Percentiles rank a stretch among this genome's conserved stretches.
These are phyloP conservation scores for Pseudomyrmex flavicornis DNA, from an alignment of 1,140 invertebrate genomes.

Conservation along the genomic window DNA sequence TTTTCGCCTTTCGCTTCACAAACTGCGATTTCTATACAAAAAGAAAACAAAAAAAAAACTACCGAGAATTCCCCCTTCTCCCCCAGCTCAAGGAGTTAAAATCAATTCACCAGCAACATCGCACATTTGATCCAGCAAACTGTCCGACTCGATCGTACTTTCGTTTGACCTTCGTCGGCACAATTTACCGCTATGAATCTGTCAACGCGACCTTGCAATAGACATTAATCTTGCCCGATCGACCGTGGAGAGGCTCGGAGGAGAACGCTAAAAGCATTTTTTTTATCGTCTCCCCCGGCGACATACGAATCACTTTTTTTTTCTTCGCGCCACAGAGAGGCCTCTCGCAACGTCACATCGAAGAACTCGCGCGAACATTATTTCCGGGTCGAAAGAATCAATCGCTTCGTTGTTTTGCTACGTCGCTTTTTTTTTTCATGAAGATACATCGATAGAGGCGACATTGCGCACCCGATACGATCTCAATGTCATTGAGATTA, in stretches of 20 bases:
- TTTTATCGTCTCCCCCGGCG: slow-evolving; percentile 10
- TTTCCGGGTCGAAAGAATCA: slow-evolving; percentile 51
- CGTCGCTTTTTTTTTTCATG: slow-evolving; percentile 26
- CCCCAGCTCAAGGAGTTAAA: slow-evolving; percentile 38
- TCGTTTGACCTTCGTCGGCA: slow-evolving; percentile 60
- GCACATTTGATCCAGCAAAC: slow-evolving; percentile 46
- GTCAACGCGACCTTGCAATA: slow-evolving; percentile 59
- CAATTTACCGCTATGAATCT: slow-evolving; percentile 65
- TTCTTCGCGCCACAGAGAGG: slow-evolving; percentile 26
- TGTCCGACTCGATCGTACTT: slow-evolving; percentile 54
- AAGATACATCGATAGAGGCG: slow-evolving; percentile 38
- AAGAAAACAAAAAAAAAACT: slow-evolving; percentile 2
- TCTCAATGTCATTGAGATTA: slow-evolving; percentile 62
- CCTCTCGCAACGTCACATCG: slow-evolving; percentile 5
- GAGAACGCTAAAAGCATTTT: slow-evolving; percentile 44
- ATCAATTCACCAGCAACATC: slow-evolving; percentile 42
- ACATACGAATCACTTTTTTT: slow-evolving; percentile 34
- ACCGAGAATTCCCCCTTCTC: not conserved
- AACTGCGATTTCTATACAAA: not conserved
- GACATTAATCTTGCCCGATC: slow-evolving; percentile 59
- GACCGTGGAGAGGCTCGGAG: slow-evolving; percentile 8
- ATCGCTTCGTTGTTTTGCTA: slow-evolving; percentile 47
- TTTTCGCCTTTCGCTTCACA: not conserved
- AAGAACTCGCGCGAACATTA: not conserved
- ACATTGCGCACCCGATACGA: slow-evolving; percentile 58